Evolutionary conservation across 1,140 invertebrate species (phyloP), one percentile per base, ranked within the genome.

Genomic region (Zaprionus ornatus): DNA sequence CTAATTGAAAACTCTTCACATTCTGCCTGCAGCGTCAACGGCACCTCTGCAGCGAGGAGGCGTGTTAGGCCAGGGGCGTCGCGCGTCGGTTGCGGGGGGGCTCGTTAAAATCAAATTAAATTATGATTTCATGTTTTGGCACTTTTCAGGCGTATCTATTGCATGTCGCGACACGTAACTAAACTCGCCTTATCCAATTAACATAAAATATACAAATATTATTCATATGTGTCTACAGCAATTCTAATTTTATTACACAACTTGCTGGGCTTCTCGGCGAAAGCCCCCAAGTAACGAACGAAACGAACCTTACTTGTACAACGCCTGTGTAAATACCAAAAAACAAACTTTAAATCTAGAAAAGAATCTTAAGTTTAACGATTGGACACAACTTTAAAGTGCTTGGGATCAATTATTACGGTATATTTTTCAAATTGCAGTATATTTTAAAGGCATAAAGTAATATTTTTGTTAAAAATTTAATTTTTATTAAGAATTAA

Each of bases 61-160:
- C 29, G 2, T 13, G 32, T 0, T 4, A n/a, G 19, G 19, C 37
- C 4, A 37, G 29, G 13, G 19, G 17, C n/a, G 50, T 19, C 32
- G 17, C 23, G 23, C 17, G 21, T 35, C 25, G 21, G 4, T 35
- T 48, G n/a, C 59, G 61, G 13, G 29, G 29, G 29, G 29, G 29
- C 83, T 77, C 65, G 80, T 77, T 80, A 74, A 73, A 79, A 87
- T 62, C 65, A 69, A 83, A 86, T 87, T 84, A 86, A 79, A 79
- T 80, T 87, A 87, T 87, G 81, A 87, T 83, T 90, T 90, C 80
- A 84, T 88, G 84, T 88, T 87, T 87, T 84, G 84, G 84, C 84
- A 88, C 84, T 83, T 87, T 52, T 54, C 68, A 64, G 62, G 61
- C 29, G 56, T 45, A 65, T 40, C 50, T 50, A 69, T 74, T 74